A percentile compares a stretch with the other conserved stretches of the same genome.
These are phyloP conservation scores for Scyliorhinus canicula DNA, from an alignment of 2,797 vertebrate species.

Conservation along the genomic window DNA sequence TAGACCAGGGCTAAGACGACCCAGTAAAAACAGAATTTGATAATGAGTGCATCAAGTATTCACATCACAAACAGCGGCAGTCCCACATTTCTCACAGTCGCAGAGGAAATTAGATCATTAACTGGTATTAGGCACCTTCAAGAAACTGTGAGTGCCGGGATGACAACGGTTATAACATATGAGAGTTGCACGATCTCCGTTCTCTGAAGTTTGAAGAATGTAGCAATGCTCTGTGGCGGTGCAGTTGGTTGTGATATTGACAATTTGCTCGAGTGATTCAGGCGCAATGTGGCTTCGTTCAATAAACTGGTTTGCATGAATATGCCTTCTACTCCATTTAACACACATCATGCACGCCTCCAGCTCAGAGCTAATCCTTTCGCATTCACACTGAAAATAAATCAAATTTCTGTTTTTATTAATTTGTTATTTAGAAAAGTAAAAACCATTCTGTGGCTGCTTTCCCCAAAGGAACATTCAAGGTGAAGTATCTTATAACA, in stretches of 20 bases:
- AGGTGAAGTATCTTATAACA: background rate
- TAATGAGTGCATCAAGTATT: background rate
- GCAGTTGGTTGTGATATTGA: background rate
- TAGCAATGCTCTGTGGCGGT: background rate
- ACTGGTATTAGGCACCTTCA: background rate
- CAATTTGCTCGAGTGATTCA: background rate
- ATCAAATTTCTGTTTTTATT: background rate
- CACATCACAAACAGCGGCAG: background rate
- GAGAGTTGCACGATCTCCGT: background rate
- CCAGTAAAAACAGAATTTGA: background rate
- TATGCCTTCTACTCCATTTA: background rate
- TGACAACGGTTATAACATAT: background rate
- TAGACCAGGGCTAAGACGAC: too few species aligned
- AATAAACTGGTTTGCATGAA: background rate
- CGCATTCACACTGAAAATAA: background rate
- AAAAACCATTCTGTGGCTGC: too few species aligned
- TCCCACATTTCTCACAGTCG: background rate
- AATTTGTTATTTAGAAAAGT: background rate
- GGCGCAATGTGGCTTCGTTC: too few species aligned
- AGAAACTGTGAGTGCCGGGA: background rate
- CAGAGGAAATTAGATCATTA: background rate
- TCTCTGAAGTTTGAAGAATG: background rate
- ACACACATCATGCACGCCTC: background rate
- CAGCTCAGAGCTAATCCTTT: background rate
- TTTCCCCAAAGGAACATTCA: background rate